A percentile compares a stretch with the other conserved stretches of the same genome.
Conservation (phyloP, 2,888 invertebrate genomes). For the Unio delphinus region DNA sequence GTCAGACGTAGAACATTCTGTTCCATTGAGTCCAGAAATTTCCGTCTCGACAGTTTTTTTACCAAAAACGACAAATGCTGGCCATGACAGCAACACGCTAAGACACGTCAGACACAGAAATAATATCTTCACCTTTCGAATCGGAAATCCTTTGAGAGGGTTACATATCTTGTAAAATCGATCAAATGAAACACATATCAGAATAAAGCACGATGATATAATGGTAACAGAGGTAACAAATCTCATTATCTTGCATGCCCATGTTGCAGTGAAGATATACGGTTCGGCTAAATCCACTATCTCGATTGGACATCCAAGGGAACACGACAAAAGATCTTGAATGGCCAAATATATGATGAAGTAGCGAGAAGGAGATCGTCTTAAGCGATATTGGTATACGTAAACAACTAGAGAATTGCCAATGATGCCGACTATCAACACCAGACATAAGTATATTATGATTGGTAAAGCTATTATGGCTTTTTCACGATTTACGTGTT, state of each 20-base stretch:
- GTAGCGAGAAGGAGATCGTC: conserved; percentile 52
- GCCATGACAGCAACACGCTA: conserved; percentile 45
- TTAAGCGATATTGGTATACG: conserved; percentile 52
- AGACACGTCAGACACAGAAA: conserved; percentile 39
- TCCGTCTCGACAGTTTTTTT: conserved; percentile 36
- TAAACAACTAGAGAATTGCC: conserved; percentile 55
- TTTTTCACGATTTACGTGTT: conserved; percentile 37
- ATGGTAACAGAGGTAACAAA: conserved; percentile 50
- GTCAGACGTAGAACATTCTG: conserved; percentile 51
- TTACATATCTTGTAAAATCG: conserved; percentile 56
- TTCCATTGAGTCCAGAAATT: conserved; percentile 32
- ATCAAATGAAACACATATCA: conserved; percentile 57
- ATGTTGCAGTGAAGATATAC: conserved; percentile 39
- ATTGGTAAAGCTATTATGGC: conserved; percentile 43
- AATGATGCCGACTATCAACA: conserved; percentile 43
- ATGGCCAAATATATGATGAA: conserved; percentile 56
- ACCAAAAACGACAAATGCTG: conserved; percentile 50
- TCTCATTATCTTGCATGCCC: conserved; percentile 52
- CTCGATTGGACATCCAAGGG: conserved; percentile 52
- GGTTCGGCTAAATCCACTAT: conserved; percentile 50
- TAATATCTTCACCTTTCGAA: conserved; percentile 44
- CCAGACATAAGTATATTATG: conserved; percentile 38
- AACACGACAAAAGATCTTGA: conserved; percentile 51
- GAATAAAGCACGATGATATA: conserved; percentile 48
- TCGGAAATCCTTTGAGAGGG: conserved; percentile 49